Base-by-base conservation (phyloP, 2,113 vertebrate species). In the Carettochelys insculpta region DNA sequence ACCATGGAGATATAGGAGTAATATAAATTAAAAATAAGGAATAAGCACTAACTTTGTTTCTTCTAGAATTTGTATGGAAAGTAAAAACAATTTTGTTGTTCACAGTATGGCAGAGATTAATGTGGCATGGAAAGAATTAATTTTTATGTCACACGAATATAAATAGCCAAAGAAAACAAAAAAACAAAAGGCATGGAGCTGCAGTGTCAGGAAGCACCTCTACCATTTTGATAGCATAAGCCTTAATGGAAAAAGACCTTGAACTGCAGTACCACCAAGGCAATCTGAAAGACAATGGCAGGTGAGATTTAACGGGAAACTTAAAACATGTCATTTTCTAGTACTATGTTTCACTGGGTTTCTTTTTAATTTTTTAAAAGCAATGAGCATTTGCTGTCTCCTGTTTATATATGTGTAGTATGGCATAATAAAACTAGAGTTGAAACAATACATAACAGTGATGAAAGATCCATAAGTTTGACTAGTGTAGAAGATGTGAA, bases 11-110 rank as follows among this genome's bases (percentile, higher is more conserved):
- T 51, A 43, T 27, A 92, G 45, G 77, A 17, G 19, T 2, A n/a
- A 1, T 54, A 76, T 56, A 83, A 56, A 83, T 8, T 5, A 5
- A 73, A 95, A 87, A 41, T 6, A 77, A 0, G 0, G 84, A 7
- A 56, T 73, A 80, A 91, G 78, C 16, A n/a, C 0, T 2, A 82
- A 6, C 0, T 0, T 38, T 89, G n/a, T 81, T 90, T 50, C 31
- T 81, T 31, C 54, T 29, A 78, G 8, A n/a, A 90, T 89, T 53
- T 92, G 38, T 47, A 48, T 29, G 89, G 31, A 87, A 2, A 16
- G 91, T 19, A 8, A 91, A 87, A 83, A 75, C 53, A 54, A 54
- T 6, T 31, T 0, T 48, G 5, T 83, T 88, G 53, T 85, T 25
- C 48, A 53, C n/a, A 25, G 24, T 80, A 24, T 41, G 11, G 27